phyloP scores from a whole-genome alignment of 1,140 invertebrate genomes.

The Drosophila oshimai region DNA sequence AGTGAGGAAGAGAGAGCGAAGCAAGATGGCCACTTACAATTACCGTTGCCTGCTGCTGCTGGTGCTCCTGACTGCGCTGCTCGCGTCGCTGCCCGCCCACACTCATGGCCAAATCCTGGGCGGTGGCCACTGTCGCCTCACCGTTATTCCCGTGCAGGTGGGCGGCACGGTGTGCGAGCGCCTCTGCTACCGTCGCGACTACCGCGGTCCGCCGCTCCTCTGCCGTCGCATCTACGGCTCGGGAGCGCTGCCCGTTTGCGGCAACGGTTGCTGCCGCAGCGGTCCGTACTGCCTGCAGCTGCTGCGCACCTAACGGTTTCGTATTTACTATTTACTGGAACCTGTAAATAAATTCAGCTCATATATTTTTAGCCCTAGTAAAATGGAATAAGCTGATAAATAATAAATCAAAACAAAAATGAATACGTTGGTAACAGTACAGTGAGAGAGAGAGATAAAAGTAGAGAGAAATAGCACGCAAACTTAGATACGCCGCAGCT shows the following conservation, averaged over 20 bases:
- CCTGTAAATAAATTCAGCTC: too few species aligned
- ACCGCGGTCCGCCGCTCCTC: constrained; percentile 7
- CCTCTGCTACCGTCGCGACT: constrained; percentile 6
- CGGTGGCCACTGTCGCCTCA: constrained; percentile 8
- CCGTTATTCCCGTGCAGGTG: not conserved
- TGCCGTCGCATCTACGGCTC: not conserved
- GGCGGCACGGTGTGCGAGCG: constrained; percentile 19
- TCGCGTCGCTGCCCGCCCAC: too few species aligned
- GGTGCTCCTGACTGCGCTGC: not conserved
- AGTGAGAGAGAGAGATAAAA: too few species aligned
- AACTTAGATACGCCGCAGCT: too few species aligned
- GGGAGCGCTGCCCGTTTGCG: constrained; percentile 1
- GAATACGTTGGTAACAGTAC: too few species aligned
- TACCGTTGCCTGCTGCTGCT: not conserved
- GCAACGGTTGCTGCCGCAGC: constrained; percentile 10
- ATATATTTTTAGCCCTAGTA: too few species aligned
- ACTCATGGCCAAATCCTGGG: constrained; percentile 14
- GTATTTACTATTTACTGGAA: too few species aligned
- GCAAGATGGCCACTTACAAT: not conserved
- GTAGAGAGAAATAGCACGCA: too few species aligned
- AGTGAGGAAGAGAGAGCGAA: not conserved
- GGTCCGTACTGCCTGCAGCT: constrained; percentile 17
- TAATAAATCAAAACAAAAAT: too few species aligned
- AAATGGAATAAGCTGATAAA: too few species aligned
- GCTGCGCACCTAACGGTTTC: constrained; percentile 7